phyloP scores from a whole-genome alignment of 2,888 invertebrate genomes.

The Hermodice carunculata region DNA sequence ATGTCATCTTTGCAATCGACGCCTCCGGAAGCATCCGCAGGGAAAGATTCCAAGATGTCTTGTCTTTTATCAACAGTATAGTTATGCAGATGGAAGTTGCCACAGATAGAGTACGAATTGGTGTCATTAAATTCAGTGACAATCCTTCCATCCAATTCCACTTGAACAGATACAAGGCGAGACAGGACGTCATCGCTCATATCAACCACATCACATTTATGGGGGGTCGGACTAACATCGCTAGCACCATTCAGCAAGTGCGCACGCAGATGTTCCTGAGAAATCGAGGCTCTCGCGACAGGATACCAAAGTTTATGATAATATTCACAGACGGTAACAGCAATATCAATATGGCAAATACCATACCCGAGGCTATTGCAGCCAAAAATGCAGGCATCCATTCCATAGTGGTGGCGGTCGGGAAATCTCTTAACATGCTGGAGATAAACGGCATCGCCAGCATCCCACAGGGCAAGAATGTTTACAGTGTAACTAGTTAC shows the following conservation, averaged over 20 bases:
- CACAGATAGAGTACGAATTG: constrained; percentile 27
- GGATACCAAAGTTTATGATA: too few species aligned
- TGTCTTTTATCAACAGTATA: constrained; percentile 30
- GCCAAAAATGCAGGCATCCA: constrained; percentile 21
- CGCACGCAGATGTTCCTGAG: constrained; percentile 25
- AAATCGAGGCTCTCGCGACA: not conserved
- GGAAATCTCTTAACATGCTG: constrained; percentile 44
- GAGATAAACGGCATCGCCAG: constrained; percentile 63
- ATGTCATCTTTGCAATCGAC: constrained; percentile 20
- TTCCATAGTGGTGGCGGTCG: constrained; percentile 33
- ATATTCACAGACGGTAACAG: constrained; percentile 60
- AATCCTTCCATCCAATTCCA: constrained; percentile 31
- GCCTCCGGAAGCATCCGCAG: constrained; percentile 16
- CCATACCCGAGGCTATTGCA: constrained; percentile 50
- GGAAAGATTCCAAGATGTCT: constrained; percentile 18
- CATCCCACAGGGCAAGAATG: constrained; percentile 54
- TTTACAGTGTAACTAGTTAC: constrained; percentile 54
- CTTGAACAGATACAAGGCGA: constrained; percentile 22
- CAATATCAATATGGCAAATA: constrained; percentile 49
- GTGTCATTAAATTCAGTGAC: constrained; percentile 38
- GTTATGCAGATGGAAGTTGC: constrained; percentile 30
- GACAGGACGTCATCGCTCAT: constrained; percentile 29
- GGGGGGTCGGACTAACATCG: constrained; percentile 32
- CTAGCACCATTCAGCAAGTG: constrained; percentile 23
- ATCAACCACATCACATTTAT: constrained; percentile 20